Evolutionary conservation across 2,888 invertebrate species (phyloP).

Genomic region (Microplitis manilae): DNA sequence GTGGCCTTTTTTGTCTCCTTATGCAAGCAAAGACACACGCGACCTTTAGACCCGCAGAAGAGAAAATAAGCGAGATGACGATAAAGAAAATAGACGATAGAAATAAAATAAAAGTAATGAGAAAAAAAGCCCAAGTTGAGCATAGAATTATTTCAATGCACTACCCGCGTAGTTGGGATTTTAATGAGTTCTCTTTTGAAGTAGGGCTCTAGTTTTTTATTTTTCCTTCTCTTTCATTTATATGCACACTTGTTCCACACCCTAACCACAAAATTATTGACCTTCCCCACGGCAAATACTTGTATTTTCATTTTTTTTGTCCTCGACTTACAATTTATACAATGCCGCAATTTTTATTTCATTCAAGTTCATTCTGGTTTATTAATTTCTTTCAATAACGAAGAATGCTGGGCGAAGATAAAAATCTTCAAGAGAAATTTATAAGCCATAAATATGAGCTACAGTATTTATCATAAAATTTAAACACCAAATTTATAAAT

Average conservation of each 20-base stretch:
- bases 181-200: conserved; percentile 63
- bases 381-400: not conserved
- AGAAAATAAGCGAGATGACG: not conserved
- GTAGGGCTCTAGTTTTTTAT: conserved; percentile 28
- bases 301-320: conserved; percentile 35
- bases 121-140: conserved; percentile 4
- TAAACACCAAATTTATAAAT: too few relatives aligned
- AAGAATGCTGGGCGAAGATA: not conserved
- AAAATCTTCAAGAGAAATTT: not conserved
- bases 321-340: conserved; percentile 12
- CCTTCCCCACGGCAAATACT: conserved; percentile 38
- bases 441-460: too few relatives aligned
- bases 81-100: not conserved
- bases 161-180: conserved; percentile 58
- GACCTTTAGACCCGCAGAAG: conserved; percentile 3
- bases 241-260: conserved; percentile 22
- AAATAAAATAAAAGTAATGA: not conserved
- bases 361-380: not conserved
- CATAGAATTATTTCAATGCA: conserved; percentile 64
- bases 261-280: conserved; percentile 45
- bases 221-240: conserved; percentile 24
- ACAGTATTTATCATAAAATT: too few relatives aligned
- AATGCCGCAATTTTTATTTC: conserved; percentile 21
- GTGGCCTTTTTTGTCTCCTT: not conserved
- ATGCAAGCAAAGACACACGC: not conserved